phyloP scores from a whole-genome alignment of 1,140 invertebrate genomes.

The Whitmania pigra region DNA sequence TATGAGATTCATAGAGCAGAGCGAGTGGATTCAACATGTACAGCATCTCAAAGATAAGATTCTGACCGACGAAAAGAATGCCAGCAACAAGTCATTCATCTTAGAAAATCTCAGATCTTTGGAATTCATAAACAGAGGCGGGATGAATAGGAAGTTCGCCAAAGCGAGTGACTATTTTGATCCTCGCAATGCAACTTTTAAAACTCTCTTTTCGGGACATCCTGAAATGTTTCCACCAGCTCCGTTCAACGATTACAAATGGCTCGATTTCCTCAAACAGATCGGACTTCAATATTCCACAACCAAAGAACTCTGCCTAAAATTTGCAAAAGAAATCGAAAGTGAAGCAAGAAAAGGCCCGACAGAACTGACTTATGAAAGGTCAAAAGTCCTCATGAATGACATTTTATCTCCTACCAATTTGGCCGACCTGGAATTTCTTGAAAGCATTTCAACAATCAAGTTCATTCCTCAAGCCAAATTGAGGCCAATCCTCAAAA shows the following conservation, averaged over 20 bases:
- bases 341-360: conserved; percentile 15
- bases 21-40: conserved; percentile 15
- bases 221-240: conserved; percentile 18
- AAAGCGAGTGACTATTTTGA: conserved; percentile 21
- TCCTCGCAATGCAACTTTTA: conserved; percentile 21
- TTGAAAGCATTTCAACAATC: conserved; percentile 15
- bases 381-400: conserved; percentile 18
- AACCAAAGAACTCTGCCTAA: conserved; percentile 15
- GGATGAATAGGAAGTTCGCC: background rate
- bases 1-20: conserved; percentile 20
- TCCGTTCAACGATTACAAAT: conserved; percentile 21
- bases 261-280: conserved; percentile 21
- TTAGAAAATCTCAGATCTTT: conserved; percentile 16
- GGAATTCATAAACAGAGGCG: conserved; percentile 13
- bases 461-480: conserved; percentile 22
- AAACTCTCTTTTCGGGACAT: conserved; percentile 9
- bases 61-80: conserved; percentile 9
- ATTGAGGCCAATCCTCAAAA: conserved; percentile 6
- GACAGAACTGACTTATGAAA: conserved; percentile 20
- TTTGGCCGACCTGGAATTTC: conserved; percentile 9
- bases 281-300: conserved; percentile 20
- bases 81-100: conserved; percentile 12
- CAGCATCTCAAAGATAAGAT: conserved; percentile 19
- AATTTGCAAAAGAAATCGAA: conserved; percentile 21
- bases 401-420: conserved; percentile 15